Evolutionary conservation across 2,888 invertebrate species (phyloP).

Genomic region (Cinara cedri): DNA sequence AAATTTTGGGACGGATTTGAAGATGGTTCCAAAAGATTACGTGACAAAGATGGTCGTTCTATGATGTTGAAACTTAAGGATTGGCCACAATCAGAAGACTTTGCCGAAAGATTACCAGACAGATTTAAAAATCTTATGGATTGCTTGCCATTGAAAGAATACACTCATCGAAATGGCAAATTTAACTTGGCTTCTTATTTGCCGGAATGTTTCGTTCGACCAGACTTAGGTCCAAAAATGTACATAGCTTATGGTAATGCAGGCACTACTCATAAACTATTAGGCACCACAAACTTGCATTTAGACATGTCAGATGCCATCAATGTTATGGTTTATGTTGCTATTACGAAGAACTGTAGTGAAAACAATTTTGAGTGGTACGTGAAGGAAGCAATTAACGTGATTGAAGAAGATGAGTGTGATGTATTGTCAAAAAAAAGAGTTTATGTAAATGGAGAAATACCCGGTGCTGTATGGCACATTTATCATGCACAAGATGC

Average conservation of each 20-base stretch:
- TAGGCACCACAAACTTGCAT: constrained; percentile 95
- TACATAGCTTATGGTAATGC: constrained; percentile 97
- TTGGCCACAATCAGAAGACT: constrained; percentile 88
- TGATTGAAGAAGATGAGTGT: constrained; percentile 91
- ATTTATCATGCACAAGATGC: constrained; percentile 94
- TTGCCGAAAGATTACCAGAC: constrained; percentile 66
- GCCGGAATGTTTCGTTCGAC: constrained; percentile 91
- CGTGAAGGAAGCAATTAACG: constrained; percentile 77
- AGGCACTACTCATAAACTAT: constrained; percentile 70
- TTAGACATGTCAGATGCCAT: constrained; percentile 97
- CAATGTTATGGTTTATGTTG: constrained; percentile 96
- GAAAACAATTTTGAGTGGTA: constrained; percentile 68
- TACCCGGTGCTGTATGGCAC: constrained; percentile 97
- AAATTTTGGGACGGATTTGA: constrained; percentile 99
- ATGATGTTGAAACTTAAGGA: constrained; percentile 94
- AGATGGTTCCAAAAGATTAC: constrained; percentile 76
- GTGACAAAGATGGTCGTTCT: constrained; percentile 81
- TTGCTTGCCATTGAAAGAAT: constrained; percentile 86
- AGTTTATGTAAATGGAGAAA: constrained; percentile 77
- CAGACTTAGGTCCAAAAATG: constrained; percentile 97
- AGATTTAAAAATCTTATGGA: constrained; percentile 89
- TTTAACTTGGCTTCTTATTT: constrained; percentile 90
- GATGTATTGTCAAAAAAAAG: constrained; percentile 83
- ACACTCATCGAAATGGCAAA: constrained; percentile 85
- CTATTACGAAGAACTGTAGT: constrained; percentile 83